Evolutionary conservation across 2,797 vertebrate species (phyloP).

Genomic region (Dendrocincla fuliginosa): DNA sequence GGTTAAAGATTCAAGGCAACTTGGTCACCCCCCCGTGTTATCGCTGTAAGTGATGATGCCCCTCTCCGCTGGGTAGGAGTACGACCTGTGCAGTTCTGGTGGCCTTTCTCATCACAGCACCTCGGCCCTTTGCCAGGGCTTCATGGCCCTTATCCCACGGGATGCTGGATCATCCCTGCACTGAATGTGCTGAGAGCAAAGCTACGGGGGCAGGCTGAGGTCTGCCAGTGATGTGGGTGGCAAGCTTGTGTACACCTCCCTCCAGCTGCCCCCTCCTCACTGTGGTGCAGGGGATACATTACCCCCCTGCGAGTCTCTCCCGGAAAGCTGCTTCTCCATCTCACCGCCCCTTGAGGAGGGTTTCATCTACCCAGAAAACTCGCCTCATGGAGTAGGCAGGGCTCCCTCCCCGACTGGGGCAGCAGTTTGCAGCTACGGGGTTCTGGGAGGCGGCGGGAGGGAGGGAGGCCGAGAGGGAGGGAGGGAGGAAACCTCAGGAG

Average conservation of each 20-base stretch:
- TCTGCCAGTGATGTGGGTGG: not conserved
- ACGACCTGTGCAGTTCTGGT: not conserved
- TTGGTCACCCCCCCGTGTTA: not conserved
- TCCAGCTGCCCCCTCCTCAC: not conserved
- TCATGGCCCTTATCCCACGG: not conserved
- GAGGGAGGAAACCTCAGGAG: not conserved
- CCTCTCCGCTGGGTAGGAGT: fast-evolving
- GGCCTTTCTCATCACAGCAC: not conserved
- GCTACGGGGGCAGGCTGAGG: not conserved
- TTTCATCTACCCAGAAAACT: not conserved
- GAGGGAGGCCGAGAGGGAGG: no score
- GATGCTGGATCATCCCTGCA: fast-evolving
- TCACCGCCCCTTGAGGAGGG: not conserved
- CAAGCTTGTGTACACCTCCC: fast-evolving
- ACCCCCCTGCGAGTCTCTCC: no score
- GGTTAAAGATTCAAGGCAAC: not conserved
- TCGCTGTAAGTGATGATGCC: not conserved
- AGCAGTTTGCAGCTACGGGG: not conserved
- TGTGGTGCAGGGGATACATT: not conserved
- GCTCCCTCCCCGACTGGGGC: not conserved
- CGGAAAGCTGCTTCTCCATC: not conserved
- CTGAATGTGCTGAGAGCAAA: not conserved
- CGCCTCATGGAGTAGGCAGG: not conserved
- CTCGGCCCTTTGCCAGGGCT: not conserved
- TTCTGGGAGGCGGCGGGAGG: not conserved